phyloP scores from a whole-genome alignment of 2,888 invertebrate genomes.

The Oscheius sp. region DNA sequence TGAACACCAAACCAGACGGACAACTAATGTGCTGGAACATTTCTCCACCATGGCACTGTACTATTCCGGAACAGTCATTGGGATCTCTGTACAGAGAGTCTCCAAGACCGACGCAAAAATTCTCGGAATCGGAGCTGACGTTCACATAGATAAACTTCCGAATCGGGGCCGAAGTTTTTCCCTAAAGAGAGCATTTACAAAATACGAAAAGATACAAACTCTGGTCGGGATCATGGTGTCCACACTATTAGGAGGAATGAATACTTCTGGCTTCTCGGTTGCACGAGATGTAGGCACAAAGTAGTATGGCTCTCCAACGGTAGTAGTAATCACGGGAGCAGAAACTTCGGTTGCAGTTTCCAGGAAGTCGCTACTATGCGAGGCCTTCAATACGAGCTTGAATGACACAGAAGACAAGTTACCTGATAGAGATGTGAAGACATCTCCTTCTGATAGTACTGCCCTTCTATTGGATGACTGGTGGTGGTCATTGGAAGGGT shows the following conservation, averaged over 20 bases:
- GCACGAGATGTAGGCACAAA: neutral
- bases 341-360: too few species aligned
- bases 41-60: conserved; percentile 42
- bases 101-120: conserved; percentile 50
- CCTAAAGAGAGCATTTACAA: neutral
- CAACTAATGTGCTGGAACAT: conserved; percentile 65
- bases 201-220: neutral
- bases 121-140: conserved; percentile 2
- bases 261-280: neutral
- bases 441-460: too few species aligned
- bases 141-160: conserved; percentile 4
- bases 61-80: conserved; percentile 55
- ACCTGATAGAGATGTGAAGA: too few species aligned
- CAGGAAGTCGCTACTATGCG: too few species aligned
- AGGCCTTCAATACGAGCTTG: too few species aligned
- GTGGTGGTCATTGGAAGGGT: too few species aligned
- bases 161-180: neutral
- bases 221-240: neutral
- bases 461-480: too few species aligned
- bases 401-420: too few species aligned
- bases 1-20: conserved; percentile 61
- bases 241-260: neutral
- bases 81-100: conserved; percentile 67
- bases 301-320: neutral
- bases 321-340: too few species aligned